phyloP scores from a whole-genome alignment of 2,797 vertebrate species.

The Numenius phaeopus region DNA sequence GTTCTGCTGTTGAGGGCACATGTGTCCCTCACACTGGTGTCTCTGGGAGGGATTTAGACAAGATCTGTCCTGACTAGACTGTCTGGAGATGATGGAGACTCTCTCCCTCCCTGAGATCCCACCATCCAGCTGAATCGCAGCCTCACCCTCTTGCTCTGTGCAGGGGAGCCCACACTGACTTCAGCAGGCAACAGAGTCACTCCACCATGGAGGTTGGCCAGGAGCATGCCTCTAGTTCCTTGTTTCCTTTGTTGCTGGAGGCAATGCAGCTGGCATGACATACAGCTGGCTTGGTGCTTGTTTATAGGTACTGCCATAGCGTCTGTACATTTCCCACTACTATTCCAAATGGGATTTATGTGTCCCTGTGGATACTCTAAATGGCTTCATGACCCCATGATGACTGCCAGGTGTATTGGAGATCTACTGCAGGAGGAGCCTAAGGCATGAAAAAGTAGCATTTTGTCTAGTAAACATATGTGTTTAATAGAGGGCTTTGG shows the following conservation, averaged over 20 bases:
- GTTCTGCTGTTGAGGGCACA: background rate
- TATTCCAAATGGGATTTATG: background rate
- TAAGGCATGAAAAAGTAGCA: background rate
- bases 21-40: background rate
- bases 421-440: background rate
- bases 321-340: background rate
- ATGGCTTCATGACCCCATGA: background rate
- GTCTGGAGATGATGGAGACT: background rate
- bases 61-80: background rate
- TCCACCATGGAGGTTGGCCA: background rate
- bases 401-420: background rate
- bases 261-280: background rate
- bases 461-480: background rate
- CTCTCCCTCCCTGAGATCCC: background rate
- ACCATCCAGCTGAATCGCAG: background rate
- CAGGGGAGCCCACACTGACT: background rate
- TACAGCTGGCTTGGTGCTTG: background rate
- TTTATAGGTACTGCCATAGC: background rate
- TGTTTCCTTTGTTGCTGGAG: background rate
- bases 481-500: background rate
- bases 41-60: background rate
- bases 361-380: background rate
- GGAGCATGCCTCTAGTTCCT: background rate
- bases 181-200: background rate
- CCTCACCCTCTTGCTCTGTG: background rate